phyloP scores from a whole-genome alignment of 2,888 invertebrate genomes.

The Acanthacorydalis orientalis region DNA sequence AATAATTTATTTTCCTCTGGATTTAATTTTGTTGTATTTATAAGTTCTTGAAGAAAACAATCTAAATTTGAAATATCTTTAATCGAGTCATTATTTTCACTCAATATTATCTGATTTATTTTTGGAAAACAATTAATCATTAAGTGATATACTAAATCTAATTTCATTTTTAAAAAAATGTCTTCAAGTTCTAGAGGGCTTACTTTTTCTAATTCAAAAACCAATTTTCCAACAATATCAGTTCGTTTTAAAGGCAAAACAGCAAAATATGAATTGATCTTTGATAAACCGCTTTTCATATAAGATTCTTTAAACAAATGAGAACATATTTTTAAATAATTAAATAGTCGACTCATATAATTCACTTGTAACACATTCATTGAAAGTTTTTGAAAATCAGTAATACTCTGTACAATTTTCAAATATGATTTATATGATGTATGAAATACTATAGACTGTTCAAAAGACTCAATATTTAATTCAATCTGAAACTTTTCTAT shows the following conservation, averaged over 20 bases:
- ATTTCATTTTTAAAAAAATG: slow-evolving; percentile 48
- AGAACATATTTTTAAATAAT: slow-evolving; percentile 38
- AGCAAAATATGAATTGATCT: slow-evolving; percentile 30
- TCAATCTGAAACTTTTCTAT: slow-evolving; percentile 19
- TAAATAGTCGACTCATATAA: slow-evolving; percentile 36
- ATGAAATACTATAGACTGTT: slow-evolving; percentile 23
- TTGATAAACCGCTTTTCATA: slow-evolving; percentile 18
- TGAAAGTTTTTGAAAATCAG: slow-evolving; percentile 20
- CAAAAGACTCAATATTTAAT: not conserved
- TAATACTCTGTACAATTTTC: slow-evolving; percentile 10
- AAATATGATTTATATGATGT: slow-evolving; percentile 24
- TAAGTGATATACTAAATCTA: slow-evolving; percentile 58
- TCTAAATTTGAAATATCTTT: slow-evolving; percentile 25
- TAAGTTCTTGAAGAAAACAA: slow-evolving; percentile 18
- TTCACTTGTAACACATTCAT: slow-evolving; percentile 17
- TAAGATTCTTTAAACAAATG: slow-evolving; percentile 25
- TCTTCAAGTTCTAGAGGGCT: slow-evolving; percentile 51
- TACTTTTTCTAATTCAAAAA: slow-evolving; percentile 43
- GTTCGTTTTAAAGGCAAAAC: slow-evolving; percentile 36
- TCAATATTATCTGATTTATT: slow-evolving; percentile 20
- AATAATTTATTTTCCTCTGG: slow-evolving; percentile 22
- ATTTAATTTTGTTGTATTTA: slow-evolving; percentile 31
- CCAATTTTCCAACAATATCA: slow-evolving; percentile 44
- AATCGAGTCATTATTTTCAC: slow-evolving; percentile 14
- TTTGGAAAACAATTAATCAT: slow-evolving; percentile 56